Percentiles rank a stretch among this genome's conserved stretches.
Conservation (phyloP, 53 echinoderm and acorn worm genomes). For the Holothuria scabra region DNA sequence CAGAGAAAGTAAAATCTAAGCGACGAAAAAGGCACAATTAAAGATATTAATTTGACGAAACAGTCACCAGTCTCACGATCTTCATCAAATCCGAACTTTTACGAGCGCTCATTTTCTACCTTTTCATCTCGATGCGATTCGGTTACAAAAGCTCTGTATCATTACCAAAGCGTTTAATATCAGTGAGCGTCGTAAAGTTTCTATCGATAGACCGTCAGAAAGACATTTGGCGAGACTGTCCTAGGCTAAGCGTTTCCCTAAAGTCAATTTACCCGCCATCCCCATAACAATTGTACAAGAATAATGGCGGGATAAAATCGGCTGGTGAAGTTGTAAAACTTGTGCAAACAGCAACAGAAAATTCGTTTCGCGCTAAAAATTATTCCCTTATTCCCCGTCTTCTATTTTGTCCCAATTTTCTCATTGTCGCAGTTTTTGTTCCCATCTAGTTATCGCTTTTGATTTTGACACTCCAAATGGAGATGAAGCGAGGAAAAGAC, state of each 20-base stretch:
- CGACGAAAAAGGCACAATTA: slow-evolving; percentile 19
- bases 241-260: slow-evolving; percentile 34
- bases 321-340: slow-evolving; percentile 27
- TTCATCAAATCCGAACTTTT: slow-evolving; percentile 30
- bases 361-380: slow-evolving; percentile 6
- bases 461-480: neutral
- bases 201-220: slow-evolving; percentile 15
- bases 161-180: slow-evolving; percentile 42
- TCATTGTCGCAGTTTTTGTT: slow-evolving; percentile 19
- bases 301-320: slow-evolving; percentile 32
- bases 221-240: slow-evolving; percentile 39
- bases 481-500: neutral
- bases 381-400: neutral
- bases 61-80: slow-evolving; percentile 46
- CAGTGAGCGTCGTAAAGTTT: slow-evolving; percentile 18
- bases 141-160: slow-evolving; percentile 34
- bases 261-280: slow-evolving; percentile 46
- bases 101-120: slow-evolving; percentile 44
- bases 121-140: slow-evolving; percentile 30
- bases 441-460: slow-evolving; percentile 1
- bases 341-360: slow-evolving; percentile 37
- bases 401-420: slow-evolving; percentile 41
- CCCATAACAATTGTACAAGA: slow-evolving; percentile 10
- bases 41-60: slow-evolving; percentile 50
- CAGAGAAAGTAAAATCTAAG: slow-evolving; percentile 4